These are phyloP conservation scores for Sebastiscus tertius DNA, from an alignment of 2,797 vertebrate genomes.

Conservation along the genomic window DNA sequence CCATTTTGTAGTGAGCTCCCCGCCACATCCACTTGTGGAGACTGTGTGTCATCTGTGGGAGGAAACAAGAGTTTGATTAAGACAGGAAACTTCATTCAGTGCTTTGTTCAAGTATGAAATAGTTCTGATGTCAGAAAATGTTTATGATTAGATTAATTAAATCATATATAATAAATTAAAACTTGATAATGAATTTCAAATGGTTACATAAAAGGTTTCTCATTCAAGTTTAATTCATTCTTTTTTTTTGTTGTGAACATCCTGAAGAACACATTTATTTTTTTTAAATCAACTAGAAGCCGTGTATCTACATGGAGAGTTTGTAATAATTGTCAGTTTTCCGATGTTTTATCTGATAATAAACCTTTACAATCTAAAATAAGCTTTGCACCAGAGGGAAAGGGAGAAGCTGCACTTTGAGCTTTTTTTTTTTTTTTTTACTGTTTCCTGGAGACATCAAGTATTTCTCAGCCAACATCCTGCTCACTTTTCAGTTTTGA, in stretches of 20 bases:
- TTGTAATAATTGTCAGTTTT: background rate
- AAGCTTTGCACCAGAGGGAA: background rate
- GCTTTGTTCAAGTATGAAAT: background rate
- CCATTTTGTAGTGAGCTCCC: constrained; percentile 47
- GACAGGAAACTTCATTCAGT: background rate
- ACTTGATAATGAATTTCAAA: background rate
- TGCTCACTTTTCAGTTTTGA: background rate
- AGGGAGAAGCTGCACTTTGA: background rate
- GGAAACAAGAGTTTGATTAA: background rate
- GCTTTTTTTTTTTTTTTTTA: background rate
- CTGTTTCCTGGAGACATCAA: background rate
- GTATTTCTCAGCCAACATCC: background rate
- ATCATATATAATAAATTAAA: background rate
- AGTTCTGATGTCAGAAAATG: background rate
- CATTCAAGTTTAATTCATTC: background rate
- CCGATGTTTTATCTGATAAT: background rate
- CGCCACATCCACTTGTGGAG: constrained; percentile 10
- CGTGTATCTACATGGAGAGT: background rate
- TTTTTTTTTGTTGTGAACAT: background rate
- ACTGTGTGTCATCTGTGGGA: constrained; percentile 34
- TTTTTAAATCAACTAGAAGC: background rate
- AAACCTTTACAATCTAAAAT: background rate
- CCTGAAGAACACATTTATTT: background rate
- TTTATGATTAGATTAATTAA: background rate
- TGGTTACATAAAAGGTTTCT: background rate